A percentile compares a stretch with the other conserved stretches of the same genome.
Evolutionary conservation across 2,797 vertebrate genomes (phyloP).

Genomic region (Pseudochromis fuscus): DNA sequence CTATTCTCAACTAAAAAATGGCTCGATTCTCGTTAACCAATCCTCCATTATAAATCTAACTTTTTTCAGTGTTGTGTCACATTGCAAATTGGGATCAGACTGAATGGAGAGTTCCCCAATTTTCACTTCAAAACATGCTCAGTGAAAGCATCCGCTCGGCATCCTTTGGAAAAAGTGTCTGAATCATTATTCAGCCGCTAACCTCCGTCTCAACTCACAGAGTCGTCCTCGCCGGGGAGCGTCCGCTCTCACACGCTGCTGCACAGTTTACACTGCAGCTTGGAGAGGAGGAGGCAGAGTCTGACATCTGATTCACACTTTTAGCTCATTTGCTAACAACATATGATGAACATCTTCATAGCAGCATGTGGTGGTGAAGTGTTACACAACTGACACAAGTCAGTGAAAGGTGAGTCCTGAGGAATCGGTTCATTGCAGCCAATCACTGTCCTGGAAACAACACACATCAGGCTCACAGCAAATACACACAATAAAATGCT

Average conservation of each 20-base stretch:
- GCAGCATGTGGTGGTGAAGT: no score
- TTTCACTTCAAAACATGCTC: constrained; percentile 7
- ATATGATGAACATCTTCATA: no score
- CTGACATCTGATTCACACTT: no score
- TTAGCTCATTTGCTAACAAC: no score
- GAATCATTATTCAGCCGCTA: constrained; percentile 38
- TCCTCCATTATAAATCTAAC: background rate
- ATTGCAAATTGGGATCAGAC: background rate
- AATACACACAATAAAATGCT: no score
- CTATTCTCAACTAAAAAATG: constrained; percentile 10
- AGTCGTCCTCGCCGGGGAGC: background rate
- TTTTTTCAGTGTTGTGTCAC: background rate
- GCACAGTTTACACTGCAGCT: no score
- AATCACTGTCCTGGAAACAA: no score
- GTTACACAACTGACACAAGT: no score
- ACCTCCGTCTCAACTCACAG: constrained; percentile 31
- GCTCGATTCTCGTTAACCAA: background rate
- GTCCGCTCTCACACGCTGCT: constrained; percentile 2
- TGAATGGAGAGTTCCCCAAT: constrained; percentile 1
- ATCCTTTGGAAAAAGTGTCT: background rate
- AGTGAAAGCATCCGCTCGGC: constrained; percentile 2
- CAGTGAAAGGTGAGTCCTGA: no score
- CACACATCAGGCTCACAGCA: no score
- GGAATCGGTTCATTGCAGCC: no score
- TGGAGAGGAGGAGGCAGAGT: no score